These are phyloP conservation scores for Orientallactaga bullata DNA, from an alignment of 2,113 vertebrate species.

Conservation along the genomic window DNA sequence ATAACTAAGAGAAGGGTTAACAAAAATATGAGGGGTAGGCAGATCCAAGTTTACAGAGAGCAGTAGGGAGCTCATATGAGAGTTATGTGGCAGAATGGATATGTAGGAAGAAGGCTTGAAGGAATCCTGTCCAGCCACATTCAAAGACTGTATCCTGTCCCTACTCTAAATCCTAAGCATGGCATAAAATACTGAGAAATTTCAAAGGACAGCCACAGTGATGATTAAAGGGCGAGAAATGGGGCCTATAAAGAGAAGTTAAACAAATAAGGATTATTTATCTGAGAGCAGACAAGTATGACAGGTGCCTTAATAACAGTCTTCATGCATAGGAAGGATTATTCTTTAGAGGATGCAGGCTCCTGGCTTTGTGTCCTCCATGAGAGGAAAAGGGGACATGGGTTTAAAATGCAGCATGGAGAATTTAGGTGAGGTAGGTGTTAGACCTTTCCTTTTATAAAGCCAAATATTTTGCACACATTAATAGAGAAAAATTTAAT, in stretches of 20 bases:
- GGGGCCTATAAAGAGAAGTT: constrained; percentile 55
- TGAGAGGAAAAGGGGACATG: constrained; percentile 40
- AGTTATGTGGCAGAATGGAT: not conserved
- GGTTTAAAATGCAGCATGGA: constrained; percentile 61
- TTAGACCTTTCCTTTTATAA: not conserved
- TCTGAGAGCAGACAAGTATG: constrained; percentile 62
- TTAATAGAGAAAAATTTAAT: not conserved
- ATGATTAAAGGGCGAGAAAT: constrained; percentile 75
- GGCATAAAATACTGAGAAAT: constrained; percentile 43
- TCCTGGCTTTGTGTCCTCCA: constrained; percentile 65
- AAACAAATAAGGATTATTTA: constrained; percentile 72
- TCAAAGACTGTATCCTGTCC: not conserved
- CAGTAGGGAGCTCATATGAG: not conserved
- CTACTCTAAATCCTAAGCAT: constrained; percentile 34
- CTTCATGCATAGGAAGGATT: constrained; percentile 65
- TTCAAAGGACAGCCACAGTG: constrained; percentile 68
- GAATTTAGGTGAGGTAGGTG: not conserved
- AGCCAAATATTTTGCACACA: constrained; percentile 25
- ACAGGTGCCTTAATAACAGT: constrained; percentile 71
- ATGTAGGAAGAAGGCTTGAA: not conserved
- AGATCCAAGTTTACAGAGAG: not conserved
- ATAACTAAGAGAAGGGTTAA: not conserved
- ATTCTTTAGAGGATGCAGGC: constrained; percentile 54
- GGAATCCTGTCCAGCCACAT: constrained; percentile 56
- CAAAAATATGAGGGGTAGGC: not conserved